Base-by-base conservation (phyloP, 2,888 invertebrate genomes). In the Plagodis pulveraria region DNA sequence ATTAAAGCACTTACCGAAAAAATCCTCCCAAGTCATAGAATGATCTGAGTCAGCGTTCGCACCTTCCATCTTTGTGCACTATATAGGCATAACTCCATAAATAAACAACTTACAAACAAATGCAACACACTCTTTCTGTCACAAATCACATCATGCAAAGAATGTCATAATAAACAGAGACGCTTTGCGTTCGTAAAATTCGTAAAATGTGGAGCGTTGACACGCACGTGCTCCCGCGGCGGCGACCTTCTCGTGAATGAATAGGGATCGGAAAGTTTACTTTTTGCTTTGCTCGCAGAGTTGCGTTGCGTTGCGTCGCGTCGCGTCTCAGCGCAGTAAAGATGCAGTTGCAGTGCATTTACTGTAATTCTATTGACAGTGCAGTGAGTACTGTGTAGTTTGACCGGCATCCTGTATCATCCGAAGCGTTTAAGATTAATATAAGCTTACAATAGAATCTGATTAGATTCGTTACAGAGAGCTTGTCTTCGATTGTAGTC, bases 1-100 rank as follows among this genome's bases (percentile, higher is more conserved):
- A 22, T 58, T 47, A 42, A 59, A 52, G 61, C 67, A 93, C 94
- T 89, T 77, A 95, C 95, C 95, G 78, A 95, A 95, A 93, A 95
- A 95, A 78, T 95, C 95, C 85, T 95, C 95, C 95, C 95, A 95
- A 81, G 94, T 95, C 93, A 95, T 94, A 81, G 95, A 95, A 77
- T 94, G 94, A 86, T 95, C 95, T 73, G 95, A 95, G 83, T 95
- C 95, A 77, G 91, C 92, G 74, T 89, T 92, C 71, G 89, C 85
- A 79, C 89, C 92, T 80, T 93, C 93, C 93, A 93, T 93, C 78
- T 87, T 91, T 81, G 70, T 73, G 69, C 80, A 85, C 83, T 77
- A 67, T 70, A 67, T 62, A 69, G 70, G 65, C 84, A 86, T 80
- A 65, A 73, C 68, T 42, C 47, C 65, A 47, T 12, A 12, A 42